Base-by-base conservation (phyloP, 2,888 invertebrate species). In the Drosophila suboccidentalis region DNA sequence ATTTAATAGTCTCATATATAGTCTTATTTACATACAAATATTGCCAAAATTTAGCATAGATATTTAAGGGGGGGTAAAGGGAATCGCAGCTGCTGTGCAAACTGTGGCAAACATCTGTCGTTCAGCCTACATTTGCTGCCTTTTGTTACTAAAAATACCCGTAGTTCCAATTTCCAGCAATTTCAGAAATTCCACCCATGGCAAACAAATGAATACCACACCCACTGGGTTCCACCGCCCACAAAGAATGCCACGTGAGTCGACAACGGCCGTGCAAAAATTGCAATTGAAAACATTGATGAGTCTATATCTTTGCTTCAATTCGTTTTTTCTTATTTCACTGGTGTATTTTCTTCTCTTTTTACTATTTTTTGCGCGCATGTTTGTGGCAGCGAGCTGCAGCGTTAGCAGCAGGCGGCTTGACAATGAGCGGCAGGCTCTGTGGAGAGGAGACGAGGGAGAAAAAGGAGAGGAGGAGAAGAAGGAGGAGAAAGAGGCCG, bases 281-380 rank as follows among this genome's bases (percentile, higher is more conserved):
- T 80, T 86, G 82, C 89, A 86, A 86, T 86, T 86, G 87, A 77
- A 78, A 72, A 62, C 87, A 86, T 88, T 86, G 86, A 86, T 86
- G 87, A 80, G 82, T 84, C 88, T 77, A 79, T 76, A 71, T 84
- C 78, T 74, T 73, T 75, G 66, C 72, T 43, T 64, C 64, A 53
- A 22, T 54, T 49, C n/a, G 41, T 34, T 15, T 46, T 15, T 46
- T 64, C 29, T 19, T 26, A 32, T 19, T 26, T 36, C 39, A 44
- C 22, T 46, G 11, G 29, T 34, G n/a, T n/a, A 10, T 38, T 54
- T 62, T 69, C 11, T 39, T 49, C 29, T 44, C 47, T 43, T 62
- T 53, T 67, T 38, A 15, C 49, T 51, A n/a, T 60, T 59, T 71
- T 43, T 55, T 59, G 34, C 36, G 61, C 63, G 66, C 75, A 68